A percentile compares a stretch with the other conserved stretches of the same genome.
Conservation (phyloP, 1,140 invertebrate genomes). For the Drosophila grimshawi region DNA sequence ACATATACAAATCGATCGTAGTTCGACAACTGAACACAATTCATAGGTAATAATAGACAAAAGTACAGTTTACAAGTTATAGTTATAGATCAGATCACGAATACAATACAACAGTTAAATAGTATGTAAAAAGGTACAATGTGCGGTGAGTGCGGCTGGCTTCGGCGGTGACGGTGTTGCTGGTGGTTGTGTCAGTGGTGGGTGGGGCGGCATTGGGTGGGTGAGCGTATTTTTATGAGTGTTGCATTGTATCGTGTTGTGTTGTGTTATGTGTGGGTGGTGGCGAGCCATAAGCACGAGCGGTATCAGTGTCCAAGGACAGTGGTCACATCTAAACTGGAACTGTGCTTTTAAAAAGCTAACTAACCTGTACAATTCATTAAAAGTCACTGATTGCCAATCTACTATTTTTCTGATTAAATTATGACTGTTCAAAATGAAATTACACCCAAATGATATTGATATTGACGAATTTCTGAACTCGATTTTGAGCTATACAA, state of each 20-base stretch:
- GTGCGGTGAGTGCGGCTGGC: constrained; percentile 78
- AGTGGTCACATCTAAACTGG: background rate
- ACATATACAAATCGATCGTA: constrained; percentile 22
- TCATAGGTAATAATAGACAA: constrained; percentile 31
- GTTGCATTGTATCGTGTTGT: constrained; percentile 10
- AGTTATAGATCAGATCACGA: constrained; percentile 51
- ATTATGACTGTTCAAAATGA: too few relatives aligned
- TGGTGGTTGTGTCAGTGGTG: constrained; percentile 1
- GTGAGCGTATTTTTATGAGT: constrained; percentile 24
- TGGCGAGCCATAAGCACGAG: constrained; percentile 44
- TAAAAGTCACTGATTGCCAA: too few relatives aligned
- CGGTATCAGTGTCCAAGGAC: constrained; percentile 9
- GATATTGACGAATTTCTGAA: too few relatives aligned
- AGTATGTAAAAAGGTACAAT: constrained; percentile 73
- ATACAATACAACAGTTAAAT: constrained; percentile 75
- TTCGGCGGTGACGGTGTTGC: constrained; percentile 53
- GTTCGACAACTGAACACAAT: constrained; percentile 36
- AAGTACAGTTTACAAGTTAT: constrained; percentile 41
- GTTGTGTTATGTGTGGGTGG: constrained; percentile 5
- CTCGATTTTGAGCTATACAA: too few relatives aligned
- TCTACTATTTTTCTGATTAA: too few relatives aligned
- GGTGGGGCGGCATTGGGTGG: constrained; percentile 24
- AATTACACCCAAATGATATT: too few relatives aligned
- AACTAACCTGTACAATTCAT: too few relatives aligned
- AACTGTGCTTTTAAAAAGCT: too few relatives aligned